Conservation (phyloP, 2,113 vertebrate genomes). For the Urocynchramus pylzowi region DNA sequence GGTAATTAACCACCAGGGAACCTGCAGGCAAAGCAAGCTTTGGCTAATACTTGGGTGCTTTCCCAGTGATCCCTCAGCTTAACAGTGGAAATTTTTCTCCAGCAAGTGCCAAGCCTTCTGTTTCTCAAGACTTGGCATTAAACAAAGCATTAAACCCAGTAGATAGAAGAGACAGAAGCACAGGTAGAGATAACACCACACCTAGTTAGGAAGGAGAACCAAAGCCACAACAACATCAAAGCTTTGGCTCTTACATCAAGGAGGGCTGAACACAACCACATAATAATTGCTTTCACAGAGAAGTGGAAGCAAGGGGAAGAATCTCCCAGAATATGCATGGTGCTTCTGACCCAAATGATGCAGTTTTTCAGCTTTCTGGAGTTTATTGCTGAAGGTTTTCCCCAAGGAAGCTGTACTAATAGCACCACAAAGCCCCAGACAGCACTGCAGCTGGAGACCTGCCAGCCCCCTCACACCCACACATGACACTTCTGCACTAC, state of each 20-base stretch:
- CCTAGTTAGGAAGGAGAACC: not conserved
- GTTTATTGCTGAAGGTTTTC: not conserved
- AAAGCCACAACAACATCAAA: not conserved
- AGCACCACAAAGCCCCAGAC: not conserved
- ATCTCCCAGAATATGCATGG: not conserved
- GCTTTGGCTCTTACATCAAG: not conserved
- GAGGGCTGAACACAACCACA: not conserved
- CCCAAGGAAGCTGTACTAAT: not conserved
- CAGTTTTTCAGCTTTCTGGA: not conserved
- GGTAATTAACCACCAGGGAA: conserved; percentile 96
- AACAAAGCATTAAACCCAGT: not conserved
- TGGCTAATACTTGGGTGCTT: not conserved
- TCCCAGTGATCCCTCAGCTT: not conserved
- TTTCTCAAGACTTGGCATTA: not conserved
- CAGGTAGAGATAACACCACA: not conserved
- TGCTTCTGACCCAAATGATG: not conserved
- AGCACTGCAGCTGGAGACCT: not conserved
- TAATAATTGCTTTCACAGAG: not conserved
- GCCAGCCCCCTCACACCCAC: not conserved
- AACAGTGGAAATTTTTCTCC: not conserved
- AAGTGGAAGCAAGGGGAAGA: not conserved
- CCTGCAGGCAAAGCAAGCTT: conserved; percentile 71
- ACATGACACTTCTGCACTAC: not conserved
- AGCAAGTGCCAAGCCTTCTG: not conserved
- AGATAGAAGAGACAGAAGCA: not conserved